Base-by-base conservation (phyloP, 2,888 invertebrate species). In the Spialia ferax region DNA sequence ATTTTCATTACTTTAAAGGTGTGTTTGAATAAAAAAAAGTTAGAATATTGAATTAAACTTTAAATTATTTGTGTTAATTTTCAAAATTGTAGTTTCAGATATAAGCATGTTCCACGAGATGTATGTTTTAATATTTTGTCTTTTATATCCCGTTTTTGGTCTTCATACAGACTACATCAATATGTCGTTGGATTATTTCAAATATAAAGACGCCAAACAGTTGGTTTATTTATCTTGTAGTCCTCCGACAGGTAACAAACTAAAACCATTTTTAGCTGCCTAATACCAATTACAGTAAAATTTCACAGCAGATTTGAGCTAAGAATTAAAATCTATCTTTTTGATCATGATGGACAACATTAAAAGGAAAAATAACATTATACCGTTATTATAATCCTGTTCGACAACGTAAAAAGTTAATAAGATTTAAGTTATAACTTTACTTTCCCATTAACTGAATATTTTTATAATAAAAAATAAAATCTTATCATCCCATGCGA, bases 161-260 rank as follows among this genome's bases (percentile, higher is more conserved):
- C 50, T 59, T 15, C 32, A 38, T 8, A 55, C 52, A 3, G 69
- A 78, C 38, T 42, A 73, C 13, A 55, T 75, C 0, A 70, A 73
- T 18, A 55, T 87, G 42, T 70, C 75, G 0, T 63, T 75, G 23
- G 86, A 87, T 68, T 89, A 87, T 70, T 80, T 86, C 63, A 38
- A 67, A 22, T 71, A 70, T 52, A 87, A 82, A 69, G 70, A 78
- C 68, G 73, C 81, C 0, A 80, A 74, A 69, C 79, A 80, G 55
- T 70, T 87, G 1, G 79, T 79, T 42, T 80, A 83, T 65, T 77
- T 89, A 20, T 79, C 84, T 4, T 90, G 91, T 73, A 76, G 76
- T 29, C 59, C 68, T 15, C 26, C 29, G 15, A 32, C 48, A 23
- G 56, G 76, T 76, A 68, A 73, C n/a, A n/a, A n/a, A 65, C 67